Percentiles rank a stretch among this genome's conserved stretches.
phyloP scores from a whole-genome alignment of 2,888 invertebrate genomes.

The Lycophotia porphyrea region DNA sequence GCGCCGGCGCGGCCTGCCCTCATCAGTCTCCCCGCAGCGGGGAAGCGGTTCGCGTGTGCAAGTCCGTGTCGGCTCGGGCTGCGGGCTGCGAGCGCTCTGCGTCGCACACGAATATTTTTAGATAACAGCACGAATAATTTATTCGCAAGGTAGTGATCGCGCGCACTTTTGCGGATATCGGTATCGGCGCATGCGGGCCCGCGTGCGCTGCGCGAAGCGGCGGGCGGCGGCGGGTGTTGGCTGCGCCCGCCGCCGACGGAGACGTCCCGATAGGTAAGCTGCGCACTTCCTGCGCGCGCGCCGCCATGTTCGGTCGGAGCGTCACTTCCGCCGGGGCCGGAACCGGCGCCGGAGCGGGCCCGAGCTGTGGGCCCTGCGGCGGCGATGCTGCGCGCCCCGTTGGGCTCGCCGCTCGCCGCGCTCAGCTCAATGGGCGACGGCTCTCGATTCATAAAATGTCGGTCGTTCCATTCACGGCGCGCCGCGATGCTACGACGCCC shows the following conservation, averaged over 20 bases:
- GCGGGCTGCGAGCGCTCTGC: conserved; percentile 80
- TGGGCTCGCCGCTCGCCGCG: conserved; percentile 70
- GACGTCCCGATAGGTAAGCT: conserved; percentile 90
- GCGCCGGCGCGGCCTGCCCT: conserved; percentile 89
- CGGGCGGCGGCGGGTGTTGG: conserved; percentile 77
- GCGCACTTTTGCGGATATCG: conserved; percentile 88
- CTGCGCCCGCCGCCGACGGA: conserved; percentile 79
- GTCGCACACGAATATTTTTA: conserved; percentile 89
- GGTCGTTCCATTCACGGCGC: conserved; percentile 89
- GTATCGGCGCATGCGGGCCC: conserved; percentile 84
- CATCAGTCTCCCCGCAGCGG: conserved; percentile 90
- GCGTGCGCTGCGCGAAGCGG: conserved; percentile 75
- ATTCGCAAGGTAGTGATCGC: conserved; percentile 89
- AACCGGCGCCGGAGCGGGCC: conserved; percentile 79
- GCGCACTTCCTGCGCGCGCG: conserved; percentile 90
- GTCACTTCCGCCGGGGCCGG: conserved; percentile 88
- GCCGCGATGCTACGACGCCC: conserved; percentile 86
- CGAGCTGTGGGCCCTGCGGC: conserved; percentile 79
- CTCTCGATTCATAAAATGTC: conserved; percentile 90
- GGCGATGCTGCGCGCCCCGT: conserved; percentile 75
- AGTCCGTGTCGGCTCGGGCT: conserved; percentile 80
- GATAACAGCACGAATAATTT: conserved; percentile 89
- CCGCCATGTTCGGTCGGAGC: conserved; percentile 89
- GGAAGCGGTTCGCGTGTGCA: conserved; percentile 89
- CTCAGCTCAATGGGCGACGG: conserved; percentile 87